These are phyloP conservation scores for Eledona agricola DNA, from an alignment of 2,888 invertebrate species.

Conservation along the genomic window DNA sequence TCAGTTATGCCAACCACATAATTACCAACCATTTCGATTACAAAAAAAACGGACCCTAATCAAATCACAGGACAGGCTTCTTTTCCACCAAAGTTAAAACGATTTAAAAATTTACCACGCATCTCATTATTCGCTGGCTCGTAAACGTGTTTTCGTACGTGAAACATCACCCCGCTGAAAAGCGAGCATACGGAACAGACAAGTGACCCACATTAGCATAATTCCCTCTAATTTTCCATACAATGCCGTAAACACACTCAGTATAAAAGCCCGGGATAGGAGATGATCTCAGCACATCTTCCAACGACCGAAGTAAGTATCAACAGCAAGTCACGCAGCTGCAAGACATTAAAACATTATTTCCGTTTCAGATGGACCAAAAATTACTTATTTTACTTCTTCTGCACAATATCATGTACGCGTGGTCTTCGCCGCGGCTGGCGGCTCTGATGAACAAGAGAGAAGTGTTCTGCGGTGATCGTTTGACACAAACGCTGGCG, in stretches of 20 bases:
- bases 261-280: slow-evolving; percentile 12
- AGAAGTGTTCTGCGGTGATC: slow-evolving; percentile 23
- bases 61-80: too few species aligned
- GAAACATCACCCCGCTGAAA: too few species aligned
- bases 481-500: slow-evolving; percentile 15
- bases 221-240: slow-evolving; percentile 18
- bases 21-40: too few species aligned
- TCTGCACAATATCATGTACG: slow-evolving; percentile 13
- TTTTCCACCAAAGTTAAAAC: too few species aligned
- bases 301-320: slow-evolving; percentile 8
- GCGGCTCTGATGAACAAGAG: slow-evolving; percentile 22
- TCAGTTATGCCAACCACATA: too few species aligned
- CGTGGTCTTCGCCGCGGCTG: slow-evolving; percentile 23
- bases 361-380: slow-evolving; percentile 20
- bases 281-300: slow-evolving; percentile 3
- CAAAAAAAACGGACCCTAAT: too few species aligned
- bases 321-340: neutral
- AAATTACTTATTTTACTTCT: slow-evolving; percentile 13
- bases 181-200: too few species aligned
- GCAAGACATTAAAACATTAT: neutral
- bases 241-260: slow-evolving; percentile 9
- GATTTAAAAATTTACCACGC: too few species aligned
- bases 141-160: too few species aligned
- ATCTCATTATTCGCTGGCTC: too few species aligned
- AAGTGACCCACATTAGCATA: slow-evolving; percentile 20